These are phyloP conservation scores for Onychostruthus taczanowskii DNA, from an alignment of 2,113 vertebrate species.

Conservation along the genomic window DNA sequence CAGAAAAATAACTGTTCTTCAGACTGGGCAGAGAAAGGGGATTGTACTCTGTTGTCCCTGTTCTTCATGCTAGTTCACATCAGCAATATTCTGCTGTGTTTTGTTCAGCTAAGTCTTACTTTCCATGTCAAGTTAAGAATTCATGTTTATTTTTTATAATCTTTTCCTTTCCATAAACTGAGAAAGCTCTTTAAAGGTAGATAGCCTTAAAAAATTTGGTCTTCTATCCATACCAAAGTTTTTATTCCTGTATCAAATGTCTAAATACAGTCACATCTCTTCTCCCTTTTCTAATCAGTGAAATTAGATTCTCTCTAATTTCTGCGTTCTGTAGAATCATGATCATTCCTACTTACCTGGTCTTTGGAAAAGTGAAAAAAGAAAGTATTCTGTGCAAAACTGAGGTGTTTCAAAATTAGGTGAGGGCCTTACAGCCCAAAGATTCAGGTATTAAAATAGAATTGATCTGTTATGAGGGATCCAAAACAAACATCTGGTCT, in stretches of 20 bases:
- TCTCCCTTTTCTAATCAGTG: neutral
- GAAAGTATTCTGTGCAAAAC: neutral
- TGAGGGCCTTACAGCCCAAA: neutral
- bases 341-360: neutral
- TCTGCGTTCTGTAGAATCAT: neutral
- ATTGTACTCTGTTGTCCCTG: neutral
- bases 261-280: fast-evolving
- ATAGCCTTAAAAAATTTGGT: neutral
- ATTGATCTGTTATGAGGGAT: neutral
- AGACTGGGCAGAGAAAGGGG: neutral
- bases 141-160: neutral
- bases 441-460: neutral
- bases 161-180: neutral
- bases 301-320: neutral
- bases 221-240: neutral
- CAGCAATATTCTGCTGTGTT: neutral
- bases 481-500: neutral
- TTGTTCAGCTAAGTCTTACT: neutral
- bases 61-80: neutral
- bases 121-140: neutral
- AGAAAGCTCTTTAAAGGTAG: neutral
- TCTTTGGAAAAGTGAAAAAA: neutral
- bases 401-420: neutral
- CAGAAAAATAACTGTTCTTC: neutral
- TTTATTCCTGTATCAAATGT: neutral